These are phyloP conservation scores for Nebria salina DNA, from an alignment of 2,888 invertebrate genomes.

Conservation along the genomic window DNA sequence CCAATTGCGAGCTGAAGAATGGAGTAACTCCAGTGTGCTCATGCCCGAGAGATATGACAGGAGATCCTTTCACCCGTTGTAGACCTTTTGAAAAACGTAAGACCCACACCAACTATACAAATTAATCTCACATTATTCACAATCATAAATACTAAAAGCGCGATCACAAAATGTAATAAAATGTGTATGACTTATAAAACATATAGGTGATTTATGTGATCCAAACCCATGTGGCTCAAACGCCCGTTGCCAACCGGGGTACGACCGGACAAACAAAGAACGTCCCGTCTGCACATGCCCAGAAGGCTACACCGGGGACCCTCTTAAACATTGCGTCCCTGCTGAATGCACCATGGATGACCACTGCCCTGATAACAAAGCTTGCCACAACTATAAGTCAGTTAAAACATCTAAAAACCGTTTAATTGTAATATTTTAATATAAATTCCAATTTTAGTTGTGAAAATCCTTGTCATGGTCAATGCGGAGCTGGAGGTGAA, in stretches of 20 bases:
- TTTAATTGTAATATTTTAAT: background rate
- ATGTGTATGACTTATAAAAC: too few species aligned
- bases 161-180: too few species aligned
- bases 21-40: slow-evolving; percentile 86
- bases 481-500: slow-evolving; percentile 80
- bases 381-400: slow-evolving; percentile 81
- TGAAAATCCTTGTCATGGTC: slow-evolving; percentile 77
- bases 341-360: slow-evolving; percentile 83
- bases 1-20: slow-evolving; percentile 78
- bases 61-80: slow-evolving; percentile 84
- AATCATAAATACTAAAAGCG: too few species aligned
- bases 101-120: slow-evolving; percentile 50
- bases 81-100: slow-evolving; percentile 82
- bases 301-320: slow-evolving; percentile 81
- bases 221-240: slow-evolving; percentile 88
- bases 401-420: slow-evolving; percentile 54
- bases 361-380: slow-evolving; percentile 79
- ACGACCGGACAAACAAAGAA: slow-evolving; percentile 82
- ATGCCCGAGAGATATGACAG: slow-evolving; percentile 87
- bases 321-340: slow-evolving; percentile 74
- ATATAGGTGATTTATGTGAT: slow-evolving; percentile 79
- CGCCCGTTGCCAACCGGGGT: slow-evolving; percentile 83
- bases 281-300: slow-evolving; percentile 88
- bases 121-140: background rate
- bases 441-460: slow-evolving; percentile 56